These are phyloP conservation scores for Grapholita molesta DNA, from an alignment of 1,140 invertebrate genomes.

Conservation along the genomic window DNA sequence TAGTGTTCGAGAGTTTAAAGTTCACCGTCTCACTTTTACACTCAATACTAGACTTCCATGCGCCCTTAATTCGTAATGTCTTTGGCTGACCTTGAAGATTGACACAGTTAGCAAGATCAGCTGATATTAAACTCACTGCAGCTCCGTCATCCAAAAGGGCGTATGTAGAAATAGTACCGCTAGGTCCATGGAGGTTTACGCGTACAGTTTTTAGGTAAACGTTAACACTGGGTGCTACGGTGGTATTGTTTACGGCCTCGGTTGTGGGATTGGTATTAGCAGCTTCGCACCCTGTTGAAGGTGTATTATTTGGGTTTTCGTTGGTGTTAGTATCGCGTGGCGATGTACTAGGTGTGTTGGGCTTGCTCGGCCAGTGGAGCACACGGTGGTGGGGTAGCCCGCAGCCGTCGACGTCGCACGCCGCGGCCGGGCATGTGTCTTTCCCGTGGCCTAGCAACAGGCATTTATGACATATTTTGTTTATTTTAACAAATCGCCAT, in stretches of 20 bases:
- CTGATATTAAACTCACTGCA: background rate
- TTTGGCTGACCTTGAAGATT: background rate
- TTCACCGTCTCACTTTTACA: background rate
- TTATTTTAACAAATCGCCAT: background rate
- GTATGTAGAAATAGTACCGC: background rate
- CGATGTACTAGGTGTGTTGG: no score
- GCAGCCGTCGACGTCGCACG: slow-evolving; percentile 19
- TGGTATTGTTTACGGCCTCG: no score
- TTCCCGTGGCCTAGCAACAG: background rate
- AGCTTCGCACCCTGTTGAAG: no score
- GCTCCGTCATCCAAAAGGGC: background rate
- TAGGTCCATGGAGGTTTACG: background rate
- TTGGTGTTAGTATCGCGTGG: no score
- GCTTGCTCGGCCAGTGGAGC: background rate
- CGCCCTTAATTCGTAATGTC: background rate
- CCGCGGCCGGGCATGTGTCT: background rate
- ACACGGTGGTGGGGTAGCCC: slow-evolving; percentile 18
- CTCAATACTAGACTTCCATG: background rate
- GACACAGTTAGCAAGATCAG: background rate
- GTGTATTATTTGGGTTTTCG: no score
- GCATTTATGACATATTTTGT: slow-evolving; percentile 12
- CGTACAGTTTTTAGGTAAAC: no score
- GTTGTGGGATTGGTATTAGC: no score
- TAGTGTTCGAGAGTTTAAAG: background rate
- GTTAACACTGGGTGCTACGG: no score